These are phyloP conservation scores for Aix galericulata DNA, from an alignment of 2,113 vertebrate genomes.

Conservation along the genomic window DNA sequence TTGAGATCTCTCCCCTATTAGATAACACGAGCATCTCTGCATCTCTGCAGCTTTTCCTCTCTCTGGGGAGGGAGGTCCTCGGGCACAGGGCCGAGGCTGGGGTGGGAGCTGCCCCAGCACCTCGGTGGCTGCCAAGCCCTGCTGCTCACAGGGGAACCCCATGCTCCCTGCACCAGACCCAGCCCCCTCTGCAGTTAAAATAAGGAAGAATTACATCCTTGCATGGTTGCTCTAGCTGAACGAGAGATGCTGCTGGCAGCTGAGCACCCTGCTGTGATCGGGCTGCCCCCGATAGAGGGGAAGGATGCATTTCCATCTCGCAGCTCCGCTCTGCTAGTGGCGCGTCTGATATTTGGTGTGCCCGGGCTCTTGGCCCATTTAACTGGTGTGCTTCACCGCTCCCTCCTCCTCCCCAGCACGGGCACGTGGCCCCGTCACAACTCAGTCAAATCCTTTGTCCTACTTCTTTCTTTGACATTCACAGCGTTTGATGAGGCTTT, in stretches of 20 bases:
- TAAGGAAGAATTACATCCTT: not conserved
- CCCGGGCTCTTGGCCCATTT: conserved; percentile 50
- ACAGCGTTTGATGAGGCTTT: conserved; percentile 34
- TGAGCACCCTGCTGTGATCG: not conserved
- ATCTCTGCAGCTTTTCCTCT: not conserved
- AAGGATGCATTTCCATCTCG: not conserved
- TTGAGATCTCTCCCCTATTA: not conserved
- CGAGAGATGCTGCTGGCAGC: not conserved
- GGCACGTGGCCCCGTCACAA: conserved; percentile 10
- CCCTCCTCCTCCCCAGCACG: conserved; percentile 40
- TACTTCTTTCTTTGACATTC: conserved; percentile 50
- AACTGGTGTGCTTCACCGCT: not conserved
- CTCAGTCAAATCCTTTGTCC: conserved; percentile 37
- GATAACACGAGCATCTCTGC: not conserved
- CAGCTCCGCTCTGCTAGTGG: not conserved
- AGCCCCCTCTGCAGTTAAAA: not conserved
- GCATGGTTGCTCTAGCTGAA: not conserved
- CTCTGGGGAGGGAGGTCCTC: not conserved
- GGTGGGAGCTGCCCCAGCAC: not conserved
- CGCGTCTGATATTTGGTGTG: not conserved
- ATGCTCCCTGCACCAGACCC: not conserved
- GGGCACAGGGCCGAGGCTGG: not conserved
- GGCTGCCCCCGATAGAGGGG: not conserved
- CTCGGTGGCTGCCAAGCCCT: not conserved
- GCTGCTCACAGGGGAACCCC: not conserved